Evolutionary conservation across 2,113 vertebrate species (phyloP), one percentile per base, ranked within the genome.

Genomic region (Opisthocomus hoazin): DNA sequence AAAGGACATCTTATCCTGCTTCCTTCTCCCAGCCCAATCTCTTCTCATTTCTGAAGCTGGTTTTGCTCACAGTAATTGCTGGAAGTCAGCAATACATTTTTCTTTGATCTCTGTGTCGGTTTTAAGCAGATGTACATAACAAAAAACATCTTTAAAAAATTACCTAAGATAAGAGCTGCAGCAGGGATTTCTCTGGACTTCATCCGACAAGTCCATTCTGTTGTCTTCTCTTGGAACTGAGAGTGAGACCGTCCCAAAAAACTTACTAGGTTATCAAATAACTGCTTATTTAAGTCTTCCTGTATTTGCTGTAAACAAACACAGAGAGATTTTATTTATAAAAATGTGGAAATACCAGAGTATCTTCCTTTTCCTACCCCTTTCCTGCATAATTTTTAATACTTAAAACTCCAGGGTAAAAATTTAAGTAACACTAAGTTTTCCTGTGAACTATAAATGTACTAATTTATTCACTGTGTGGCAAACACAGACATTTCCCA

Each of bases 101-200:
- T 21, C 45, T 95, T 92, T 84, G 21, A 84, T 70, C 15, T 61
- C 48, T 37, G 26, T 21, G 26, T 45, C 74, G 84, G 69, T 75
- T 95, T 94, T 75, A 54, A 70, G 51, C 51, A 73, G 64, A 69
- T n/a, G 21, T 17, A 63, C 10, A 2, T 41, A 90, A 56, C n/a
- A 85, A 93, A 94, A 57, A 46, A 18, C 2, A 66, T 26, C 29
- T 83, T 90, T 0, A 26, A 89, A 79, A 90, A 64, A 68, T 95
- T 97, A 99, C 99, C 99, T 57, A 99, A 98, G 74, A 99, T 92
- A 64, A 99, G 98, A 75, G 99, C 99, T 48, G 99, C 99, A 53
- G 99, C 98, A 87, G 99, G 99, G 84, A 99, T 99, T 98, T 99
- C 99, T 88, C 95, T 98, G 87, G 98, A 98, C 86, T 98, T 98